phyloP scores from a whole-genome alignment of 2,888 invertebrate genomes.

The Agrilus biguttatus region DNA sequence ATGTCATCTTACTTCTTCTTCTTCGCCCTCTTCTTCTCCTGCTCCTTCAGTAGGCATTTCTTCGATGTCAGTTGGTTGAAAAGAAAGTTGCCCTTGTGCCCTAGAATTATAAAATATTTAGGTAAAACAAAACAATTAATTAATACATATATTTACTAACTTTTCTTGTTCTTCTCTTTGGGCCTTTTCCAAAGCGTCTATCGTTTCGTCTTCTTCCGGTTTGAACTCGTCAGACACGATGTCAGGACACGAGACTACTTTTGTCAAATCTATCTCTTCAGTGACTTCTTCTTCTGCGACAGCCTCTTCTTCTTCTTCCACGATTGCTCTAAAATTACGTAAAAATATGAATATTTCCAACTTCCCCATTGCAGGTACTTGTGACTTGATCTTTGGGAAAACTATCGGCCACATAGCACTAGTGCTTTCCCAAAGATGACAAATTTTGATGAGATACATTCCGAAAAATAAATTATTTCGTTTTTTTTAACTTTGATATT shows the following conservation, averaged over 20 bases:
- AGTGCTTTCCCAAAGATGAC: too few species aligned
- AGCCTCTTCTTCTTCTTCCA: constrained; percentile 6
- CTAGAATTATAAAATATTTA: too few species aligned
- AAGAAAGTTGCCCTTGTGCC: too few species aligned
- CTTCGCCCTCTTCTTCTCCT: too few species aligned
- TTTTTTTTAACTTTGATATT: too few species aligned
- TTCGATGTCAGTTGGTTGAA: too few species aligned
- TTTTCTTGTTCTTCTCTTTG: constrained; percentile 1
- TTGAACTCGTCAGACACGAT: constrained; percentile 10
- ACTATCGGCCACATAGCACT: too few species aligned
- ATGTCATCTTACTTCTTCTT: too few species aligned
- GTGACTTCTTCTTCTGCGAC: constrained; percentile 3
- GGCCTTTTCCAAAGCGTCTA: not conserved
- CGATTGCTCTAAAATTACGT: constrained; percentile 4
- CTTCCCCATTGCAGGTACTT: not conserved
- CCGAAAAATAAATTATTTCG: too few species aligned
- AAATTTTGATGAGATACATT: too few species aligned
- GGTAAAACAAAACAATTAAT: not conserved
- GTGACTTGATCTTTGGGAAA: too few species aligned
- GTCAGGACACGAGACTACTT: constrained; percentile 13
- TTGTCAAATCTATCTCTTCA: constrained; percentile 3
- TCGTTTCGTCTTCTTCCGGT: constrained; percentile 5
- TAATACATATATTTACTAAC: not conserved
- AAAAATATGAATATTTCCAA: not conserved
- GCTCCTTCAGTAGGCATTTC: too few species aligned